These are phyloP conservation scores for Fregetta grallaria DNA, from an alignment of 2,113 vertebrate genomes.

Conservation along the genomic window DNA sequence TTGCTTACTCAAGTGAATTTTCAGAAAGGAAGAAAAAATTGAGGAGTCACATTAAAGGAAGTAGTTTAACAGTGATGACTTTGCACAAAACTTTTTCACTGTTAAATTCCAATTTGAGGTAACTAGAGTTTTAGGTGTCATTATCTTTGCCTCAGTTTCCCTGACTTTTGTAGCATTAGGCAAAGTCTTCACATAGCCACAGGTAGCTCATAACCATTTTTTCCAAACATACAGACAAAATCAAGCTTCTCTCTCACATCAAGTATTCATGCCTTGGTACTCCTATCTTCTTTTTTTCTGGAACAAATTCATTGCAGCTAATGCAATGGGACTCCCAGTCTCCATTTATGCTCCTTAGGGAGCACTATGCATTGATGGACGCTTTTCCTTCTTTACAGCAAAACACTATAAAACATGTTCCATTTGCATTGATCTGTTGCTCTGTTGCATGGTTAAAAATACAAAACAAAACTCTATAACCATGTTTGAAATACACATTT, in stretches of 20 bases:
- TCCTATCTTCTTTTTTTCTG: neutral
- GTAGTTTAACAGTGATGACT: neutral
- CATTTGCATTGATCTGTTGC: conserved; percentile 38
- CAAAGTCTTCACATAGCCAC: neutral
- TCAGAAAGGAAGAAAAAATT: neutral
- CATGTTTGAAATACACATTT: neutral
- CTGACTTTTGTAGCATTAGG: neutral
- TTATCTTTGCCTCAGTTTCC: neutral
- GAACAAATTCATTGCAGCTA: conserved; percentile 28
- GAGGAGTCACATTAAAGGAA: neutral
- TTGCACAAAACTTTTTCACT: neutral
- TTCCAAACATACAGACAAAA: neutral
- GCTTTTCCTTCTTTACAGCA: conserved; percentile 23
- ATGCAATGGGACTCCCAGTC: conserved; percentile 14
- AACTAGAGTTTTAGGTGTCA: neutral
- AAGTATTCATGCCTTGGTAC: conserved; percentile 9
- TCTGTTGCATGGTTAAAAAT: conserved; percentile 8
- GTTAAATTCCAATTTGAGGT: neutral
- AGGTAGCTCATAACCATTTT: neutral
- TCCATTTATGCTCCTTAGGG: conserved; percentile 39
- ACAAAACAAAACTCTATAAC: neutral
- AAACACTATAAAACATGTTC: conserved; percentile 17
- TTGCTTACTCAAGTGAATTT: neutral
- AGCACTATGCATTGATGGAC: neutral
- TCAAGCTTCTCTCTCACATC: neutral